Evolutionary conservation across 2,888 invertebrate genomes (phyloP).

Genomic region (Alsophila aescularia): DNA sequence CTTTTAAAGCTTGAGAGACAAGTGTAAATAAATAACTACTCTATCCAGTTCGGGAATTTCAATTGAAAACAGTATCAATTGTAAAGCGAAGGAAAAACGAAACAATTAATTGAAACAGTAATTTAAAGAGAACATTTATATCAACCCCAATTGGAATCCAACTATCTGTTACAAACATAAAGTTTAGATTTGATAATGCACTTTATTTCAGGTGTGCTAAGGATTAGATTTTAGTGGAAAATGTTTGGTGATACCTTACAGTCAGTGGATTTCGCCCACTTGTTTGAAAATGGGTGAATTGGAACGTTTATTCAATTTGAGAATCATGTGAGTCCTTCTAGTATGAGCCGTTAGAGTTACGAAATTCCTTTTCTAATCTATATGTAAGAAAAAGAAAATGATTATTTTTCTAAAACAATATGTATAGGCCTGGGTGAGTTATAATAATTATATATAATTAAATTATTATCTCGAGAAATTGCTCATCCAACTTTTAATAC

Average conservation of each 20-base stretch:
- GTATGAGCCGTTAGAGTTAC: no score
- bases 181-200: not conserved
- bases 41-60: conserved; percentile 28
- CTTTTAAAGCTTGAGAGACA: no score
- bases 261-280: conserved; percentile 28
- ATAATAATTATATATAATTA: no score
- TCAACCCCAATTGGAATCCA: conserved; percentile 20
- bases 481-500: no score
- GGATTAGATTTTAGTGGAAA: not conserved
- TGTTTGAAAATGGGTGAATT: conserved; percentile 50
- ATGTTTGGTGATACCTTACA: not conserved
- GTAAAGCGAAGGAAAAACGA: conserved; percentile 21
- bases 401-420: no score
- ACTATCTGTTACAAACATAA: not conserved
- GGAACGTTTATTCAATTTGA: conserved; percentile 57
- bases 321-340: no score
- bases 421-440: no score
- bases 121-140: conserved; percentile 37
- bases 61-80: conserved; percentile 36
- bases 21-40: not conserved
- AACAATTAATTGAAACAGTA: conserved; percentile 38
- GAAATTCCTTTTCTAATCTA: no score
- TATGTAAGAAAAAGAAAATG: no score
- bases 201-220: not conserved
- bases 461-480: no score